These are phyloP conservation scores for Neoitamus cyanurus DNA, from an alignment of 2,888 invertebrate species.

Conservation along the genomic window DNA sequence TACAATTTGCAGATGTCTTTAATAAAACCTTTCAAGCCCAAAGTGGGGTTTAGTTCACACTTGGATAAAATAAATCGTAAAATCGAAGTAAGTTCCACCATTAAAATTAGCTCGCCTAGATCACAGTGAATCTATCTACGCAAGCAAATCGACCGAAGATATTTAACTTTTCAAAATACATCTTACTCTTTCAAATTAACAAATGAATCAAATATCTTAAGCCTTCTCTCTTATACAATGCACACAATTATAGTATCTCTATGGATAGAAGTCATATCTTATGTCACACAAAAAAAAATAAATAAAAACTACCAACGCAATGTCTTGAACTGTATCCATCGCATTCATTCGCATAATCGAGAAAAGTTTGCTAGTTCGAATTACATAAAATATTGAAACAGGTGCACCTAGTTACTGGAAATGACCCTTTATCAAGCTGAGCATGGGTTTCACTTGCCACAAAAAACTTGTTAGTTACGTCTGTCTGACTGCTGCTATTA, in stretches of 20 bases:
- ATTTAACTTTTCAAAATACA: neutral
- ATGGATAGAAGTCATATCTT: neutral
- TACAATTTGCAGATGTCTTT: slow-evolving; percentile 27
- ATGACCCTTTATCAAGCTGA: neutral
- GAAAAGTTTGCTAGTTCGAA: neutral
- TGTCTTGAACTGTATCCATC: neutral
- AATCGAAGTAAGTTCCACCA: slow-evolving; percentile 17
- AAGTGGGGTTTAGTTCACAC: neutral
- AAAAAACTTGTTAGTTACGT: neutral
- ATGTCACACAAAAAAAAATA: neutral
- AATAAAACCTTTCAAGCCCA: slow-evolving; percentile 29
- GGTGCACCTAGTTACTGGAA: neutral
- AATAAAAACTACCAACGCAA: neutral
- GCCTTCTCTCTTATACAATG: neutral
- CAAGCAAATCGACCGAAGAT: neutral
- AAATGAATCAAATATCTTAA: neutral
- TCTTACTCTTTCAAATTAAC: slow-evolving; percentile 6
- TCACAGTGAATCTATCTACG: neutral
- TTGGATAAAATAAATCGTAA: slow-evolving; percentile 22
- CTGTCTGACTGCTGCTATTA: neutral
- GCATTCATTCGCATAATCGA: neutral
- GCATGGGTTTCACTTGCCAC: slow-evolving; percentile 1
- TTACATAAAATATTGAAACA: neutral
- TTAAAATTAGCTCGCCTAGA: neutral
- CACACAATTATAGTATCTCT: neutral